These are phyloP conservation scores for Hemibagrus guttatus DNA, from an alignment of 2,797 vertebrate genomes.

Conservation along the genomic window DNA sequence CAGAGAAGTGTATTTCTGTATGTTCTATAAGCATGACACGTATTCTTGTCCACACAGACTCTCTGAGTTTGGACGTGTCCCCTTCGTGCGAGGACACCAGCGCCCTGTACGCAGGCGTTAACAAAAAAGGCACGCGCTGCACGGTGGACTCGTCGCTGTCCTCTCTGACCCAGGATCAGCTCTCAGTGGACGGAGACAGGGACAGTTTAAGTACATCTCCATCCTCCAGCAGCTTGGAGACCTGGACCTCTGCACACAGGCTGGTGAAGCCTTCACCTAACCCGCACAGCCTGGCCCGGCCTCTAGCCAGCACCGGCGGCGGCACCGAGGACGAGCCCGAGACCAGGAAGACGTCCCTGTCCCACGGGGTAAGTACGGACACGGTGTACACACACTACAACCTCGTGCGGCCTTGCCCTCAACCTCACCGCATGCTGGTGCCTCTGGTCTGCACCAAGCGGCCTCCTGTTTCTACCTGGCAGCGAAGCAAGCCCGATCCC, in stretches of 20 bases:
- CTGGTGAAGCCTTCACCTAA: slow-evolving; percentile 87
- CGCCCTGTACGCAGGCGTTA: slow-evolving; percentile 90
- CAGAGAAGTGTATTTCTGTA: background rate
- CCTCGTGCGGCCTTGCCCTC: slow-evolving; percentile 86
- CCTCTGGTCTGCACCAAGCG: slow-evolving; percentile 83
- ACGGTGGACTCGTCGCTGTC: slow-evolving; percentile 76
- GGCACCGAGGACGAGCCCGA: slow-evolving; percentile 87
- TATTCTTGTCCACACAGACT: slow-evolving; percentile 68
- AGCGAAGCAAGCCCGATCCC: slow-evolving; percentile 87
- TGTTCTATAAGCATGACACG: background rate
- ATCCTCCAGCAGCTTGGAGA: slow-evolving; percentile 89
- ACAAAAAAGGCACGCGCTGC: slow-evolving; percentile 83
- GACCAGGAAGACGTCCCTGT: slow-evolving; percentile 91
- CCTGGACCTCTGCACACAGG: slow-evolving; percentile 86
- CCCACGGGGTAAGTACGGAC: slow-evolving; percentile 96
- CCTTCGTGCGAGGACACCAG: slow-evolving; percentile 84
- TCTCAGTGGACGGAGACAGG: slow-evolving; percentile 81
- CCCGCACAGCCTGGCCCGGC: slow-evolving; percentile 88
- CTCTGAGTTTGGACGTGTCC: slow-evolving; percentile 78
- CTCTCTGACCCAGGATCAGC: slow-evolving; percentile 81
- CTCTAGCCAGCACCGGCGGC: slow-evolving; percentile 75
- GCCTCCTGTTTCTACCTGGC: slow-evolving; percentile 80
- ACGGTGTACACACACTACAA: slow-evolving; percentile 89
- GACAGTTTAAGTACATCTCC: slow-evolving; percentile 87
- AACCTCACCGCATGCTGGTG: slow-evolving; percentile 83